Conservation (phyloP, 1,140 invertebrate species). For the Microplitis mediator region DNA sequence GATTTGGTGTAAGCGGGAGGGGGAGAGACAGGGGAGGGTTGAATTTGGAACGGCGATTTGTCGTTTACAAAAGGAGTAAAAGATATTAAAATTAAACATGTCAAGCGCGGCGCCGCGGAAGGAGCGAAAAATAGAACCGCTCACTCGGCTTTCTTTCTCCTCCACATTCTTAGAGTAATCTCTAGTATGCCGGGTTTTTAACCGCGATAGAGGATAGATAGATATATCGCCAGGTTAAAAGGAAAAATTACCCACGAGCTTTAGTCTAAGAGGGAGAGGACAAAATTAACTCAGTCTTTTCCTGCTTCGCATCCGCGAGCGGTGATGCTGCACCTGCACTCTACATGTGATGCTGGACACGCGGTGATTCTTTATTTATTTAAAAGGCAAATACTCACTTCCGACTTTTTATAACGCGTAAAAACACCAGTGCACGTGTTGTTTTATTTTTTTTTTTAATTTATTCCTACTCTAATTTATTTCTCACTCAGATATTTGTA, state of each 20-base stretch:
- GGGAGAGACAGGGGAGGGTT: slow-evolving; percentile 21
- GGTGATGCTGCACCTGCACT: slow-evolving; percentile 18
- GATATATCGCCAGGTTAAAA: slow-evolving; percentile 1
- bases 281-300: slow-evolving; percentile 49
- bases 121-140: slow-evolving; percentile 50
- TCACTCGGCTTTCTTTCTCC: slow-evolving; percentile 16
- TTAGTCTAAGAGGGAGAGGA: slow-evolving; percentile 28
- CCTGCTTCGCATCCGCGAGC: slow-evolving; percentile 38
- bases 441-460: neutral
- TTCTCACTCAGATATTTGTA: no score
- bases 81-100: neutral
- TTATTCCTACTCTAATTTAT: no score
- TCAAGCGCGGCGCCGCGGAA: slow-evolving; percentile 32
- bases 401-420: neutral
- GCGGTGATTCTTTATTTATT: slow-evolving; percentile 19
- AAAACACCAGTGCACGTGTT: neutral
- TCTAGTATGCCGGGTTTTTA: slow-evolving; percentile 18
- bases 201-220: neutral
- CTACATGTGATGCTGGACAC: slow-evolving; percentile 30
- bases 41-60: slow-evolving; percentile 22
- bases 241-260: neutral
- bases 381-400: neutral
- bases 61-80: neutral
- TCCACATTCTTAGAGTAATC: slow-evolving; percentile 46
- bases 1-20: no score